Conservation (phyloP, 2,797 vertebrate genomes). For the Pipistrellus kuhlii region DNA sequence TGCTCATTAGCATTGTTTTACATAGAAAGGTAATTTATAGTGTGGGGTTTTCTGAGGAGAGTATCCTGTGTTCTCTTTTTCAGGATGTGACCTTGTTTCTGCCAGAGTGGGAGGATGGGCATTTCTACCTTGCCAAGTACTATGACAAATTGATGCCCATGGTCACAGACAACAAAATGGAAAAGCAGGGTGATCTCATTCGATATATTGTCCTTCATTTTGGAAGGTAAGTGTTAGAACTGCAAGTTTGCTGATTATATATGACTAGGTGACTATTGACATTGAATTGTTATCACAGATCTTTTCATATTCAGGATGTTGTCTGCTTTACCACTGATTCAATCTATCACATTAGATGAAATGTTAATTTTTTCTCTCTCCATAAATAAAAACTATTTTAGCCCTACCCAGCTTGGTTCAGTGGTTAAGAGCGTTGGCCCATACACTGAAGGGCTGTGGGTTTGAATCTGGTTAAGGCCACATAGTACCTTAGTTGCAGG, state of each 20-base stretch:
- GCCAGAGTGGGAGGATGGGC: conserved; percentile 99
- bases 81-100: conserved; percentile 96
- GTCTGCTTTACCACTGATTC: conserved; percentile 33
- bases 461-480: too few species aligned
- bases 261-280: background rate
- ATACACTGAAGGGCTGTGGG: too few species aligned
- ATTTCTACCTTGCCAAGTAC: conserved; percentile 99
- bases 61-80: conserved; percentile 57
- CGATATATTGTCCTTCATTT: conserved; percentile 97
- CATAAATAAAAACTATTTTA: conserved; percentile 45
- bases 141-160: conserved; percentile 99
- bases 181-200: conserved; percentile 98
- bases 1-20: conserved; percentile 29
- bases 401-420: too few species aligned
- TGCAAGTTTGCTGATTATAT: conserved; percentile 47
- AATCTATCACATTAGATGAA: background rate
- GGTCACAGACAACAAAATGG: conserved; percentile 99
- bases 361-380: conserved; percentile 8
- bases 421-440: too few species aligned
- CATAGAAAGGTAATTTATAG: conserved; percentile 5
- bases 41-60: conserved; percentile 1
- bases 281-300: background rate
- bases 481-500: too few species aligned
- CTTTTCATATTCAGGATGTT: conserved; percentile 9
- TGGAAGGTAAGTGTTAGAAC: conserved; percentile 90